Base-by-base conservation (phyloP, 2,888 invertebrate genomes). In the Noctua comes region DNA sequence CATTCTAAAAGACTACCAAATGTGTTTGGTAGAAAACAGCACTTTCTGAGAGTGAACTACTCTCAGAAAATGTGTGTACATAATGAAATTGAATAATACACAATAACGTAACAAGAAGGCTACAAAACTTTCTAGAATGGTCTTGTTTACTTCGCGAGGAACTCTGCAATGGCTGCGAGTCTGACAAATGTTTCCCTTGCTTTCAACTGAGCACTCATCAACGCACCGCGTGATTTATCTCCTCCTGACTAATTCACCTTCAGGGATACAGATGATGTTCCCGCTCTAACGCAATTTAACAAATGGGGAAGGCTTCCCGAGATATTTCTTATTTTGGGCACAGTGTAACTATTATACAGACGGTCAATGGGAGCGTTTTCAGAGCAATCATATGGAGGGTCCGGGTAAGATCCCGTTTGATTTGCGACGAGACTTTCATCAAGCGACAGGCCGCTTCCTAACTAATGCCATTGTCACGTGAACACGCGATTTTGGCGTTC, bases 161-260 rank as follows among this genome's bases (percentile, higher is more conserved):
- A 48, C 46, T 36, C 21, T 65, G 5, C 27, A 46, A 51, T 21
- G 48, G 48, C 36, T 46, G 13, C 27, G 21, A 11, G 31, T 46
- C 27, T 88, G 73, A 87, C 69, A 77, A 82, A 86, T 85, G 74
- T 68, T 69, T 48, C 68, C 36, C 48, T 74, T 57, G 77, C 64
- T 74, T 36, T 64, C 31, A 62, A 48, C 65, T n/a, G 65, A 75
- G 46, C 40, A 72, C 59, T 76, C 81, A 77, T 87, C 82, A 85
- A 71, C 65, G 36, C n/a, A 40, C 27, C 43, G 7, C 31, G 76
- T 82, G 85, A 86, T 87, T 87, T 86, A 87, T 86, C 54, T 70
- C 27, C 65, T 70, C 59, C 65, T 73, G 62, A 62, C 77, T 77
- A 80, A 83, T 83, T 77, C 65, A 80, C 84, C 75, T 85, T 68